Conservation (phyloP, 2,888 invertebrate genomes). For the Micropterix aruncella region DNA sequence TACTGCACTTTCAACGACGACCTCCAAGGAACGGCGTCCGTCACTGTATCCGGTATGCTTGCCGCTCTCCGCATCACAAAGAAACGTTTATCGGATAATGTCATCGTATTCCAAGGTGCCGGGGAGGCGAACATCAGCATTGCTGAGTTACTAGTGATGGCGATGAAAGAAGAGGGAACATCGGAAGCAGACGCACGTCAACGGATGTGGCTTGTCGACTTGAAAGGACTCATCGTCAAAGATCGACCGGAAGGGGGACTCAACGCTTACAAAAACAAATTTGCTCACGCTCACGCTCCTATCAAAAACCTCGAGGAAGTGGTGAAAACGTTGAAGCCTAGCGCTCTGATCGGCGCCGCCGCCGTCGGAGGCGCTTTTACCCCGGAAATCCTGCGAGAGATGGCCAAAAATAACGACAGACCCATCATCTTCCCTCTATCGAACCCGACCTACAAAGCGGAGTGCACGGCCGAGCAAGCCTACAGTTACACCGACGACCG, state of each 20-base stretch:
- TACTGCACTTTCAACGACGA: conserved; percentile 99
- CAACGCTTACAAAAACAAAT: conserved; percentile 65
- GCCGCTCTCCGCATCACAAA: conserved; percentile 77
- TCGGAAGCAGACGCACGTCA: conserved; percentile 57
- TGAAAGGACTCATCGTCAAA: conserved; percentile 85
- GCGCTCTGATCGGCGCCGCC: conserved; percentile 63
- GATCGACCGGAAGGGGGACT: conserved; percentile 72
- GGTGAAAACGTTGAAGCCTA: conserved; percentile 68
- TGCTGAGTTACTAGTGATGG: conserved; percentile 81
- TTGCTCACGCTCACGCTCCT: conserved; percentile 65
- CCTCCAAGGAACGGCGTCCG: conserved; percentile 95
- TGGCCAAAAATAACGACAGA: conserved; percentile 69
- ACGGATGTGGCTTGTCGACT: conserved; percentile 93
- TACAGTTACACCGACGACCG: conserved; percentile 79
- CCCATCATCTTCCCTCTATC: conserved; percentile 97
- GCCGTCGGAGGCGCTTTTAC: conserved; percentile 93
- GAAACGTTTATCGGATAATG: conserved; percentile 69
- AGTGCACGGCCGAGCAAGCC: conserved; percentile 98
- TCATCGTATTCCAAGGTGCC: conserved; percentile 89
- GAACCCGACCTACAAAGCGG: conserved; percentile 96
- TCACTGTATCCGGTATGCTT: conserved; percentile 87
- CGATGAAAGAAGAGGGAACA: conserved; percentile 80
- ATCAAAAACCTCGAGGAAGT: conserved; percentile 70
- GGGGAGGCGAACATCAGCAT: conserved; percentile 94
- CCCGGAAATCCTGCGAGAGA: conserved; percentile 65